phyloP scores from a whole-genome alignment of 2,113 vertebrate species.

The Lathamus discolor region DNA sequence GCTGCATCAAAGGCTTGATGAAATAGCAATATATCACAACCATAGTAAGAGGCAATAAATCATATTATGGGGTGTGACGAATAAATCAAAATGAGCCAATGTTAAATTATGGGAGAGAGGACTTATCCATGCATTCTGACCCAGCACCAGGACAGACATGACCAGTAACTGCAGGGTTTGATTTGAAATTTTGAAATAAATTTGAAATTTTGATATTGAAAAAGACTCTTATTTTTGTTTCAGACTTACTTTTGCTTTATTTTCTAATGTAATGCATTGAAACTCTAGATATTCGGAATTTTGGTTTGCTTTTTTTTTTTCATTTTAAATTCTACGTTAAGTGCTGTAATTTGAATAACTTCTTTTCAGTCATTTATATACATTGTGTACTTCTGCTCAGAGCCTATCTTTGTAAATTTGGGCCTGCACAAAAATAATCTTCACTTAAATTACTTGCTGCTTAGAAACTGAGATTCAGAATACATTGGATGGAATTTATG shows the following conservation, averaged over 20 bases:
- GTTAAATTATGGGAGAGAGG: not conserved
- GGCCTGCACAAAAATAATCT: not conserved
- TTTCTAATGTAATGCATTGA: not conserved
- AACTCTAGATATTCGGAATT: not conserved
- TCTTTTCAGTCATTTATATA: not conserved
- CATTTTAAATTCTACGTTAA: not conserved
- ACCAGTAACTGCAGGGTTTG: not conserved
- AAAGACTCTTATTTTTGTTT: not conserved
- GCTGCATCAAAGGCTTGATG: slow-evolving; percentile 7
- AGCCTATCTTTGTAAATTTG: not conserved
- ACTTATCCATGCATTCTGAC: not conserved
- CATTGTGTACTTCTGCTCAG: not conserved
- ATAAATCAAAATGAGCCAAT: not conserved
- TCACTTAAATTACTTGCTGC: not conserved
- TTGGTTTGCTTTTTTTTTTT: not conserved
- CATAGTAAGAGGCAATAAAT: not conserved
- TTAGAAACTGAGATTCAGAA: not conserved
- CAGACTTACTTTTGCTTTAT: not conserved
- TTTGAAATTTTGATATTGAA: not conserved
- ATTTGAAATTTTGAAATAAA: not conserved
- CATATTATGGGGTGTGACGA: not conserved
- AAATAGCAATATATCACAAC: slow-evolving; percentile 14
- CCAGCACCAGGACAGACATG: not conserved
- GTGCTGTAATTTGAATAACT: not conserved
- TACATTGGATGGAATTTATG: not conserved